phyloP scores from a whole-genome alignment of 2,797 vertebrate species.

The Enteromius anoplus region DNA sequence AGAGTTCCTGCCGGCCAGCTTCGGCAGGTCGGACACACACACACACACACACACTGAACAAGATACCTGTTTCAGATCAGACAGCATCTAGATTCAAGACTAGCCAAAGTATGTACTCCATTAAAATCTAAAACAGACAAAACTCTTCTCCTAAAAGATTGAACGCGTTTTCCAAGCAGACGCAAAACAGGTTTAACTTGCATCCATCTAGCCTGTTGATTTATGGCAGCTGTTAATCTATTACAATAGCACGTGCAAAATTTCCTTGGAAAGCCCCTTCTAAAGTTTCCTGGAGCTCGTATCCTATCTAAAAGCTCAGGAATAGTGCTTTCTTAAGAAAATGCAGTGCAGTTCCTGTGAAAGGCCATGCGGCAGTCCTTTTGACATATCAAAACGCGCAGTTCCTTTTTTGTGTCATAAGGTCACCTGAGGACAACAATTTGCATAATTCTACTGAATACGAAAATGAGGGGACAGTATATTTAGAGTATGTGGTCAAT shows the following conservation, averaged over 20 bases:
- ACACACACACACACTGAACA: not conserved
- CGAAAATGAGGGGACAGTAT: not conserved
- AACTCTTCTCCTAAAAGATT: not conserved
- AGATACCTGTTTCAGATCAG: conserved; percentile 11
- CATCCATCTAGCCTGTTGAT: not conserved
- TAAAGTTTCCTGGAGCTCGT: not conserved
- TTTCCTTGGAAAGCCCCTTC: not conserved
- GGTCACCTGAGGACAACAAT: not conserved
- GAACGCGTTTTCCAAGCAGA: not conserved
- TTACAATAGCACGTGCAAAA: not conserved
- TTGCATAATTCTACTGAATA: not conserved
- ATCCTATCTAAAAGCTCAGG: not conserved
- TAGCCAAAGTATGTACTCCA: not conserved
- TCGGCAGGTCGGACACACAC: conserved; percentile 84
- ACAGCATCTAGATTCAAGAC: not conserved
- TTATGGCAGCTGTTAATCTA: not conserved
- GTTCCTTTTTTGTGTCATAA: not conserved
- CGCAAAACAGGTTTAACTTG: not conserved
- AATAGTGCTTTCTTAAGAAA: not conserved
- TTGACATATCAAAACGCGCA: not conserved
- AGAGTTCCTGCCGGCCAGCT: conserved; percentile 95
- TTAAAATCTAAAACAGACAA: not conserved
- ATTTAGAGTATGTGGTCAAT: not conserved
- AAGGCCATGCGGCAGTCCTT: not conserved
- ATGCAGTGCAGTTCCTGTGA: conserved; percentile 11